Evolutionary conservation across 2,113 vertebrate species (phyloP).

Genomic region (Pelusios castaneus): DNA sequence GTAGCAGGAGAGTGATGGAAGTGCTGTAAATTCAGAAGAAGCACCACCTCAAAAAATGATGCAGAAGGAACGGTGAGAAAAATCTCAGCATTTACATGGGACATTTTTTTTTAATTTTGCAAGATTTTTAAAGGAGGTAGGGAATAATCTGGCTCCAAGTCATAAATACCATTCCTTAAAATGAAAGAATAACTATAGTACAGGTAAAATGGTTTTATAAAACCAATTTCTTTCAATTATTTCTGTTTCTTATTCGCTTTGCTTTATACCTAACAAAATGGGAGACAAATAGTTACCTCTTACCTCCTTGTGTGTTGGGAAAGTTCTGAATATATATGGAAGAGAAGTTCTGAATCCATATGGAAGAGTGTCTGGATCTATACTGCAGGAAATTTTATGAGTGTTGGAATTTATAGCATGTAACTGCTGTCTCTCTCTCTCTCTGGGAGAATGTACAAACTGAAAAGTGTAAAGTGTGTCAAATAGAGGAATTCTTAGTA

Average conservation of each 20-base stretch:
- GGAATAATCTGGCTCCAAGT: neutral
- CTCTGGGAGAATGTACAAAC: no score
- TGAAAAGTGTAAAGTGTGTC: neutral
- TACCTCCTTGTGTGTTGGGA: neutral
- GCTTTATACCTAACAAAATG: neutral
- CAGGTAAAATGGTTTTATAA: neutral
- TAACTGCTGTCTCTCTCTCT: neutral
- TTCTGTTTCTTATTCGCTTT: neutral
- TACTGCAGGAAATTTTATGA: neutral
- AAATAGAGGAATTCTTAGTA: neutral
- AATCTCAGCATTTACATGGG: neutral
- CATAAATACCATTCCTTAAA: neutral
- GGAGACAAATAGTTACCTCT: neutral
- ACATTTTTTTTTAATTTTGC: neutral
- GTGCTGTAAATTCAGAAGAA: neutral
- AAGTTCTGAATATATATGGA: neutral
- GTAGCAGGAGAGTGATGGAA: fast-evolving
- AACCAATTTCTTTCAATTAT: neutral
- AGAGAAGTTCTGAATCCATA: neutral
- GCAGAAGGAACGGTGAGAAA: neutral
- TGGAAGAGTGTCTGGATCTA: fast-evolving
- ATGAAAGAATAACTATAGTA: neutral
- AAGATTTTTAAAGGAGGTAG: neutral
- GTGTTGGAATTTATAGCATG: neutral
- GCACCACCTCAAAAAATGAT: neutral